A percentile compares a stretch with the other conserved stretches of the same genome.
Conservation (phyloP, 2,888 invertebrate species). For the Megamerina dolium region DNA sequence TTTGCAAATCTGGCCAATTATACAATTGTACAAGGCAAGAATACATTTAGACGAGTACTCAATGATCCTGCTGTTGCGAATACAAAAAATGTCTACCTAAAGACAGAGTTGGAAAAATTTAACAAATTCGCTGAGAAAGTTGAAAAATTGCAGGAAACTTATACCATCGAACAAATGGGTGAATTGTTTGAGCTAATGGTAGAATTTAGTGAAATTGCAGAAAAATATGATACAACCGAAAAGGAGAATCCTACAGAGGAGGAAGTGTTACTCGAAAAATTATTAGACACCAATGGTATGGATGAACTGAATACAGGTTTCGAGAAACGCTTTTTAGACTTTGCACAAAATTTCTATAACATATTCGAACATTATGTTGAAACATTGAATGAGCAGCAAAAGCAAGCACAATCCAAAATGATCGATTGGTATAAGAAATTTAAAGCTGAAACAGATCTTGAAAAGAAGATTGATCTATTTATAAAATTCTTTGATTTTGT, state of each 20-base stretch:
- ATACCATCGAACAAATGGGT: conserved; percentile 5
- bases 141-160: background rate
- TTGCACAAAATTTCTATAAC: conserved; percentile 10
- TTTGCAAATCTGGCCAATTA: conserved; percentile 5
- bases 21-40: conserved; percentile 10
- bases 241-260: conserved; percentile 4
- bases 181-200: conserved; percentile 16
- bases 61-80: conserved; percentile 6
- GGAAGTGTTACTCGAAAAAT: conserved; percentile 4
- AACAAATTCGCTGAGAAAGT: conserved; percentile 13
- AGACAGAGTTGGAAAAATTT: conserved; percentile 13
- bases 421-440: conserved; percentile 17
- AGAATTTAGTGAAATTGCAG: conserved; percentile 16
- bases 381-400: background rate
- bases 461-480: conserved; percentile 14
- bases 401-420: conserved; percentile 7
- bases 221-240: conserved; percentile 12
- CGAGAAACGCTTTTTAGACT: conserved; percentile 10
- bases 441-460: conserved; percentile 8
- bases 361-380: conserved; percentile 9
- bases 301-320: conserved; percentile 18
- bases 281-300: conserved; percentile 15
- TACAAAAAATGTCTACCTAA: background rate
- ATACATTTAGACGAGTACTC: conserved; percentile 13
- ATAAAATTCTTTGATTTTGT: conserved; percentile 11